Percentiles rank a stretch among this genome's conserved stretches.
These are phyloP conservation scores for Drosophila kanapiae DNA, from an alignment of 1,140 invertebrate species.

Conservation along the genomic window DNA sequence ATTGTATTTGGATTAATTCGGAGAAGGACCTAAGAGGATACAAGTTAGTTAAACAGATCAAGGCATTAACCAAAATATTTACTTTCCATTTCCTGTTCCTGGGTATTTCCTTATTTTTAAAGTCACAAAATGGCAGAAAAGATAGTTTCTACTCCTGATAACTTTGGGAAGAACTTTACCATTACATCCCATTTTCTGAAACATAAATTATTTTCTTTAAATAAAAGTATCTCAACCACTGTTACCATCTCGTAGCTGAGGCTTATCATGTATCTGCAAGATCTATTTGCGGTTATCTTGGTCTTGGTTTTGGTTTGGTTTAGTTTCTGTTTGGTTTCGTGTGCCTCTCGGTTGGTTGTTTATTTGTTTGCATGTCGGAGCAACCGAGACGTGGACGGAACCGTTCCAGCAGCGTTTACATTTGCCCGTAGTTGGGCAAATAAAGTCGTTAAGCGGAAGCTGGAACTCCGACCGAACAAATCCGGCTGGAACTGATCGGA, in stretches of 20 bases:
- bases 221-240: conserved; percentile 11
- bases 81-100: not conserved
- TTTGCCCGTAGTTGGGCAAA: conserved; percentile 75
- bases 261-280: conserved; percentile 64
- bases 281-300: conserved; percentile 76
- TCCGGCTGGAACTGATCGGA: conserved; percentile 22
- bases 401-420: conserved; percentile 59
- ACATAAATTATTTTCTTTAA: not conserved
- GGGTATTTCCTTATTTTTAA: too few relatives aligned
- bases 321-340: conserved; percentile 49
- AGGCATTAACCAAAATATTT: conserved; percentile 17
- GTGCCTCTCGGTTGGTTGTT: conserved; percentile 45
- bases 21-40: not conserved
- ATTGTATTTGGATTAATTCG: conserved; percentile 25
- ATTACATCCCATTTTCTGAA: not conserved
- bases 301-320: conserved; percentile 52
- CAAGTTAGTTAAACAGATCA: conserved; percentile 29
- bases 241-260: conserved; percentile 12
- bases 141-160: not conserved
- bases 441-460: conserved; percentile 71
- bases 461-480: conserved; percentile 13
- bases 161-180: not conserved
- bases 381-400: conserved; percentile 25
- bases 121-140: not conserved
- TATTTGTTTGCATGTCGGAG: conserved; percentile 47